Conservation (phyloP, 2,888 invertebrate genomes). For the Corbicula japonica region DNA sequence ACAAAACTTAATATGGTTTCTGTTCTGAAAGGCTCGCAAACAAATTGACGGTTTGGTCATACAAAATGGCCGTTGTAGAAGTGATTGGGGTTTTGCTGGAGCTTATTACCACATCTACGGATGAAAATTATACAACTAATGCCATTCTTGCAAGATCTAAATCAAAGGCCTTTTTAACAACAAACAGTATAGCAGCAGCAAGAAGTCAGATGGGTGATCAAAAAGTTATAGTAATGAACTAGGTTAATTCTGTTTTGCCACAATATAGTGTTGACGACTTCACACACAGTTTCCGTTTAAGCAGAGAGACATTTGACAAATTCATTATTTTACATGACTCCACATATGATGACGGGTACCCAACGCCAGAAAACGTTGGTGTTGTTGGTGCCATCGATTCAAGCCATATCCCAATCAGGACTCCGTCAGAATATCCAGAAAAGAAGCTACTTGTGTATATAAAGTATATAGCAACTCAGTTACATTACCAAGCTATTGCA, state of each 20-base stretch:
- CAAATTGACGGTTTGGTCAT: no score
- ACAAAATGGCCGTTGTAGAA: slow-evolving; percentile 6
- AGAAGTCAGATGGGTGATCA: not conserved
- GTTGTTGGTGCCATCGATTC: slow-evolving; percentile 43
- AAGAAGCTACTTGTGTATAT: slow-evolving; percentile 1
- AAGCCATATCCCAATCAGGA: no score
- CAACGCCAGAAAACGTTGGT: not conserved
- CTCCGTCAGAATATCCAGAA: slow-evolving; percentile 5
- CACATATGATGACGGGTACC: not conserved
- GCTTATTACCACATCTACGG: not conserved
- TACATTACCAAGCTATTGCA: slow-evolving; percentile 1
- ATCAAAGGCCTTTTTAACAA: not conserved
- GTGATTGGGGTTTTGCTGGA: not conserved
- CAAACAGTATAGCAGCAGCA: not conserved
- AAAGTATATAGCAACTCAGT: slow-evolving; percentile 13
- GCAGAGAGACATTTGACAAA: slow-evolving; percentile 10
- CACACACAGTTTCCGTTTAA: not conserved
- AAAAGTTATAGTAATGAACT: not conserved
- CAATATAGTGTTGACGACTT: not conserved
- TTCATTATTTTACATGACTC: not conserved
- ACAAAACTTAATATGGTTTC: no score
- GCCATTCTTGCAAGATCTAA: not conserved
- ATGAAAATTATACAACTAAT: not conserved
- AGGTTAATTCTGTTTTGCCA: not conserved
- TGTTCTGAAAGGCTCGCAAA: no score